These are phyloP conservation scores for Antitype chi DNA, from an alignment of 2,888 invertebrate species.

Conservation along the genomic window DNA sequence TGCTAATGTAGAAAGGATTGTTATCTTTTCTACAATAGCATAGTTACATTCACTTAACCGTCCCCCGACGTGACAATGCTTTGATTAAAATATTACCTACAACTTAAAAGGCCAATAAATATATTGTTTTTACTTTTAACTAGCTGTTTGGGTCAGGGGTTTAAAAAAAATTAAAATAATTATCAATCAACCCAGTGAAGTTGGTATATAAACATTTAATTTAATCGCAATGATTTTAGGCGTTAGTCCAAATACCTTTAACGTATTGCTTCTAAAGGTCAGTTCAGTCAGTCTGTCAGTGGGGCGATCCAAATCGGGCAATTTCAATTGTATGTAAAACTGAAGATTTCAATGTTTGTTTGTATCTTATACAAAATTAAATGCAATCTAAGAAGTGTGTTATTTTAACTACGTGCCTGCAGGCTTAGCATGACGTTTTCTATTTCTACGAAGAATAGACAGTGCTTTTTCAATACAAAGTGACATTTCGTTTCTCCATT, in stretches of 20 bases:
- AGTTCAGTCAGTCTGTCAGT: conserved; percentile 37
- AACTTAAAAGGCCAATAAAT: too few relatives aligned
- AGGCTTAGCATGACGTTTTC: too few relatives aligned
- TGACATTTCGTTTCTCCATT: too few relatives aligned
- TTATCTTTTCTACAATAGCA: too few relatives aligned
- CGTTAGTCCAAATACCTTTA: neutral
- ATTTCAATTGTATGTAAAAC: conserved; percentile 63
- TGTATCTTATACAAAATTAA: neutral
- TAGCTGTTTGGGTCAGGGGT: too few relatives aligned
- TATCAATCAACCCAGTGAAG: neutral
- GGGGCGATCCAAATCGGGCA: conserved; percentile 16
- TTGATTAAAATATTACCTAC: too few relatives aligned
- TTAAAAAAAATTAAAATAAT: neutral
- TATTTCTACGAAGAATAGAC: too few relatives aligned
- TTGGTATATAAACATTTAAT: neutral
- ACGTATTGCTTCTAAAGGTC: conserved; percentile 28
- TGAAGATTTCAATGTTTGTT: conserved; percentile 6
- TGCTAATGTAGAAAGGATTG: too few relatives aligned
- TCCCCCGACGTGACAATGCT: too few relatives aligned
- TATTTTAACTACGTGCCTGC: neutral
- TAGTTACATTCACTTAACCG: too few relatives aligned
- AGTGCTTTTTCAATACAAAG: too few relatives aligned
- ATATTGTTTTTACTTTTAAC: too few relatives aligned
- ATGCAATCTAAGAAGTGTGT: neutral
- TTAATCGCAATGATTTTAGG: neutral